Evolutionary conservation across 2,797 vertebrate genomes (phyloP).

Genomic region (Eidolon dupreanum): DNA sequence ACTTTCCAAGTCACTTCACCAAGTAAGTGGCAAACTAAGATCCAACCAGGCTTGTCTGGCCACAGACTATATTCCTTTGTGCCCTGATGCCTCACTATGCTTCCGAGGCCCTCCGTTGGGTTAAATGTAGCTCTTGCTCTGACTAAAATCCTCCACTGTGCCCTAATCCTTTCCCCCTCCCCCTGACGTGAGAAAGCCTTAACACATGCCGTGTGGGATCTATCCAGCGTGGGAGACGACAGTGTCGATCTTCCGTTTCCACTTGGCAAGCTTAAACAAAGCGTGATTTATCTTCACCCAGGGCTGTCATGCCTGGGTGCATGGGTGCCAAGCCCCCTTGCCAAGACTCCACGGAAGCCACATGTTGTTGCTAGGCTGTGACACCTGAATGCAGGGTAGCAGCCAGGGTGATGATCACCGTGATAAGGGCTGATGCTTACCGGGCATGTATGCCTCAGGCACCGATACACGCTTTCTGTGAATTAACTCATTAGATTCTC

Average conservation of each 20-base stretch:
- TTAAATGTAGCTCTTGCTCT: background rate
- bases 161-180: background rate
- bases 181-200: background rate
- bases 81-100: fast-evolving
- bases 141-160: background rate
- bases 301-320: background rate
- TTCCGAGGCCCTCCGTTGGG: background rate
- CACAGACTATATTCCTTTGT: fast-evolving
- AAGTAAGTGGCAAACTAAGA: background rate
- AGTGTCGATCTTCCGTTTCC: background rate
- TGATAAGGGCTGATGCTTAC: fast-evolving
- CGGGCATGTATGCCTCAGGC: background rate
- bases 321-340: background rate
- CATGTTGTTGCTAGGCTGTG: background rate
- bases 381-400: background rate
- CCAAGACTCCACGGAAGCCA: background rate
- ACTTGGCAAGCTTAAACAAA: background rate
- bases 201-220: background rate
- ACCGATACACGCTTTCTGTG: background rate
- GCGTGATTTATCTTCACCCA: background rate
- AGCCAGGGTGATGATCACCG: background rate
- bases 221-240: background rate
- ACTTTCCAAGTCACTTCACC: background rate
- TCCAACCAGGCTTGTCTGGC: background rate
- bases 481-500: background rate